These are phyloP conservation scores for Atopsyche davidsoni DNA, from an alignment of 1,140 invertebrate species.

Conservation along the genomic window DNA sequence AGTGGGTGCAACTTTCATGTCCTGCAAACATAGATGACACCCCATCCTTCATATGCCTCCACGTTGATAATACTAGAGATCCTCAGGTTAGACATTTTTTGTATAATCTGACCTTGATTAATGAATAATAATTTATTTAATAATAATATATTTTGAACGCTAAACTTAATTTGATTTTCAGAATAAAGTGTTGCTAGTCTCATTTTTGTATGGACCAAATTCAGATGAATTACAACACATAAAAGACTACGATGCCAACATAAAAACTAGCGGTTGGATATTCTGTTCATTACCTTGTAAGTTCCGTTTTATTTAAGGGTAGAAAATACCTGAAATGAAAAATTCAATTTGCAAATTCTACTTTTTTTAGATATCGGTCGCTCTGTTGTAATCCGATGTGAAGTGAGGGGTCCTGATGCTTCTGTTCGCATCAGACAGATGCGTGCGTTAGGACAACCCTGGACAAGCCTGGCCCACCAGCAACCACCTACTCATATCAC, in stretches of 20 bases:
- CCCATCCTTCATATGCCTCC: conserved; percentile 70
- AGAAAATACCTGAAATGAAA: not conserved
- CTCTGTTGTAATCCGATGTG: conserved; percentile 57
- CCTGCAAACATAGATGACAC: conserved; percentile 49
- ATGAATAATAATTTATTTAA: too few relatives aligned
- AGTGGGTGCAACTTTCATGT: conserved; percentile 52
- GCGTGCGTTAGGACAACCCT: conserved; percentile 18
- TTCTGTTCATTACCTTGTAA: conserved; percentile 71
- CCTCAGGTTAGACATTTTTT: conserved; percentile 60
- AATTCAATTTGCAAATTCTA: too few relatives aligned
- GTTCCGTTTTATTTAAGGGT: conserved; percentile 15
- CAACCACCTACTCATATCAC: conserved; percentile 46
- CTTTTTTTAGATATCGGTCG: conserved; percentile 44
- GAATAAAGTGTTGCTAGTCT: conserved; percentile 83
- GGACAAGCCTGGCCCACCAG: conserved; percentile 8
- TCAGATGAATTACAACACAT: conserved; percentile 76
- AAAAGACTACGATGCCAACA: conserved; percentile 76
- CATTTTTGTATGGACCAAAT: conserved; percentile 74
- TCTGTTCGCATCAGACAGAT: conserved; percentile 85
- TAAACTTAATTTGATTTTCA: conserved; percentile 42
- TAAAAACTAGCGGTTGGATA: conserved; percentile 75
- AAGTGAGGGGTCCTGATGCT: conserved; percentile 87
- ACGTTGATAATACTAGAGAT: conserved; percentile 91
- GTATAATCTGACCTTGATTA: too few relatives aligned
- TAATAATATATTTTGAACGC: conserved; percentile 6